phyloP scores from a whole-genome alignment of 2,797 vertebrate species.

The Peromyscus aztecus region DNA sequence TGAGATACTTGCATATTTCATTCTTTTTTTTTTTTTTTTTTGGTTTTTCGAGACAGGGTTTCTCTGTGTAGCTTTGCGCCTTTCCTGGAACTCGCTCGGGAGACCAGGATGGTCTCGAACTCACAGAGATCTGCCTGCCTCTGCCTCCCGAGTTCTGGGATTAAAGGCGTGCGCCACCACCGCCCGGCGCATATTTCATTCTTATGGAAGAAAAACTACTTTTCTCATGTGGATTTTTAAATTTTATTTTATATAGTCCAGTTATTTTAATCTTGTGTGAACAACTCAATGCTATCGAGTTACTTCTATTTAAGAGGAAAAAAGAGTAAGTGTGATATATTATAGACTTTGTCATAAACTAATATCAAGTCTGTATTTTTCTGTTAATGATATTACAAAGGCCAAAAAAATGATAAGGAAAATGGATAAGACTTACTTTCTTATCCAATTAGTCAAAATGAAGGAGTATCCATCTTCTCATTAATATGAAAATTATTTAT shows the following conservation, averaged over 20 bases:
- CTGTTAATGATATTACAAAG: conserved; percentile 56
- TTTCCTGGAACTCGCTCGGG: too few relatives aligned
- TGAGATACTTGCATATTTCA: conserved; percentile 53
- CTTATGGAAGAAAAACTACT: conserved; percentile 5
- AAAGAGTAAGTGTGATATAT: conserved; percentile 49
- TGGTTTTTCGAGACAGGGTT: too few relatives aligned
- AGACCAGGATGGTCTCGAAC: too few relatives aligned
- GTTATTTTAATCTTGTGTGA: conserved; percentile 68
- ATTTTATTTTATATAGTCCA: conserved; percentile 14
- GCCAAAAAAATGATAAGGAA: conserved; percentile 47
- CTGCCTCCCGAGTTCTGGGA: too few relatives aligned
- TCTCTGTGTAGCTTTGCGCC: too few relatives aligned
- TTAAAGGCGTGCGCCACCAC: too few relatives aligned
- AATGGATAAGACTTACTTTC: conserved; percentile 44
- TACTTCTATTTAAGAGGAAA: conserved; percentile 68
- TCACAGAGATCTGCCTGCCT: too few relatives aligned
- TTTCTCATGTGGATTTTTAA: conserved; percentile 65
- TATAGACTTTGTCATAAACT: conserved; percentile 35
- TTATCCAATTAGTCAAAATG: conserved; percentile 41
- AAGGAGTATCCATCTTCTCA: neutral
- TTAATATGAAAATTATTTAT: conserved; percentile 43
- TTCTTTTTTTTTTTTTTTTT: too few relatives aligned
- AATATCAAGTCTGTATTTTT: conserved; percentile 52
- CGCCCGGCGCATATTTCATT: conserved; percentile 69
- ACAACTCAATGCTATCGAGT: conserved; percentile 43